Evolutionary conservation across 2,113 vertebrate species (phyloP).

Genomic region (Baryphthengus martii): DNA sequence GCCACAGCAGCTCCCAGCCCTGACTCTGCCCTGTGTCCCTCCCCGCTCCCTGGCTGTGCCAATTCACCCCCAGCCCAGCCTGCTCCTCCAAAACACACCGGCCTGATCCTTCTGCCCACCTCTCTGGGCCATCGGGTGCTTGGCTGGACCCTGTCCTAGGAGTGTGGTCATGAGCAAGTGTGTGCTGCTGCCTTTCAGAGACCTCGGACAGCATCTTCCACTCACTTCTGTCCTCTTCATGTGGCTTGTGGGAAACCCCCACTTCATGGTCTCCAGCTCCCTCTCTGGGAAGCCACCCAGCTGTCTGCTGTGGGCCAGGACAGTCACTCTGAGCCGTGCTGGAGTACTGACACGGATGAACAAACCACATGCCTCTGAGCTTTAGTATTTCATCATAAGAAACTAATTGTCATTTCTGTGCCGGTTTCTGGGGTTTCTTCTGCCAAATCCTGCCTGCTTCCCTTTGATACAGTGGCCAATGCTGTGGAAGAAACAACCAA

Average conservation of each 20-base stretch:
- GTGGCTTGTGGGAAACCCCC: not conserved
- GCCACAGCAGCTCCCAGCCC: not conserved
- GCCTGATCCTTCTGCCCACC: not conserved
- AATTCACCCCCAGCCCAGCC: not conserved
- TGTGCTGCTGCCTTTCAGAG: not conserved
- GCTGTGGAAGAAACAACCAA: not conserved
- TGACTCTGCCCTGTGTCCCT: not conserved
- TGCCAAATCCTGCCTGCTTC: not conserved
- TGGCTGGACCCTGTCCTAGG: not conserved
- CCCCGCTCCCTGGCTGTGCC: not conserved
- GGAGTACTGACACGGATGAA: not conserved
- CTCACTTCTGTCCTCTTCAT: not conserved
- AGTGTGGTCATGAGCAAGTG: not conserved
- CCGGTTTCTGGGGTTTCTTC: not conserved
- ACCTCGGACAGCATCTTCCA: not conserved
- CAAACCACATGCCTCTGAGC: not conserved
- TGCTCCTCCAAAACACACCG: fast-evolving
- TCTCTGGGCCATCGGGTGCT: fast-evolving
- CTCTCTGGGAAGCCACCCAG: not conserved
- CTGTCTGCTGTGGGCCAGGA: not conserved
- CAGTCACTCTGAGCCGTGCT: fast-evolving
- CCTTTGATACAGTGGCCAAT: not conserved
- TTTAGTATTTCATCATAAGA: not conserved
- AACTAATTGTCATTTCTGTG: not conserved
- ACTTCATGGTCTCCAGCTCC: not conserved